Evolutionary conservation across 1,140 invertebrate species (phyloP), one percentile per base, ranked within the genome.

Genomic region (Drosophila lowei): DNA sequence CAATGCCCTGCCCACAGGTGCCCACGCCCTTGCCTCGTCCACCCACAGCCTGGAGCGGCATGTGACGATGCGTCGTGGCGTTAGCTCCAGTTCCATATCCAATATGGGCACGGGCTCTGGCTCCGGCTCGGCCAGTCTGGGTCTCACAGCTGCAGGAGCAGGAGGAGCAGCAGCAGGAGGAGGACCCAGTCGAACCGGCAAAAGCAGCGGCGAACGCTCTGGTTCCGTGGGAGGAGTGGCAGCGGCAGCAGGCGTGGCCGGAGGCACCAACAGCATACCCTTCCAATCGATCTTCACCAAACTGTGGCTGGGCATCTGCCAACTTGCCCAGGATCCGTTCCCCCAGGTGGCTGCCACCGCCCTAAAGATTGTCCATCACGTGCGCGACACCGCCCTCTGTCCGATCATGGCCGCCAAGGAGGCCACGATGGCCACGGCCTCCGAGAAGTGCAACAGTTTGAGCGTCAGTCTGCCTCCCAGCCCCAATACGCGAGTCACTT

Each of bases 301-400:
- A 91, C 92, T 99, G 48, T 99, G 97, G 97, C 93, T 94, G 77
- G 95, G 95, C 46, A 93, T 99, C 55, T 93, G 94, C 50, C 93
- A 93, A 44, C 93, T 98, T 60, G 94, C 97, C 52, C 93, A 93
- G 60, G 98, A 99, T 94, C 97, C 98, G 9, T 95, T 96, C 92
- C 96, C 96, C 7, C 93, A 94, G 6, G 96, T 98, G 4, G 93
- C 95, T 1, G 91, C 93, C 48, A 94, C 97, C 92, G 95, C 97
- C 2, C 94, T 94, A 72, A 95, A 94, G 83, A 93, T 98, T 28
- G 95, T 96, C 7, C 61, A 57, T 0, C 77, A 88, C 21, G 95
- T 98, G 59, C 93, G 95, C 61, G 94, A 94, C 74, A 96, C 97
- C 81, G 96, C 90, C 0, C 54, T 86, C 0, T 89, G 79, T 21